phyloP scores from a whole-genome alignment of 2,888 invertebrate genomes.

The Pherbina coryleti region DNA sequence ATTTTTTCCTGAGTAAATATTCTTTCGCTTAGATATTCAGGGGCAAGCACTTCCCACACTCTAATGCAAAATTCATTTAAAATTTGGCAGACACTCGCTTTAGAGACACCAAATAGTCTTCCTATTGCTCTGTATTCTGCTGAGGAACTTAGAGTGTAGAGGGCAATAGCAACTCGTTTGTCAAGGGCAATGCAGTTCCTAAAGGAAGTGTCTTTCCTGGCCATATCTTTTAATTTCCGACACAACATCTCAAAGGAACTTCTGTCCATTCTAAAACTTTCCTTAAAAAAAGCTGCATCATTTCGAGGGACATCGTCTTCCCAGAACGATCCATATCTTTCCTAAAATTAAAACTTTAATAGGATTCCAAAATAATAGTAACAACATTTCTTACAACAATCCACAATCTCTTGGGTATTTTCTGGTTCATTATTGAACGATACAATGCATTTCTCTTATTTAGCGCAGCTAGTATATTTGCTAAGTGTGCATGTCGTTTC shows the following conservation, averaged over 20 bases:
- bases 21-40: background rate
- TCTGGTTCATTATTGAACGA: no score
- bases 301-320: no score
- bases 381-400: no score
- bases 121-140: background rate
- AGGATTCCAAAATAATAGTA: no score
- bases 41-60: background rate
- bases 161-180: slow-evolving; percentile 26
- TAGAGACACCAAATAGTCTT: slow-evolving; percentile 5
- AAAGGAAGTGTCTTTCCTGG: background rate
- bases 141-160: slow-evolving; percentile 19
- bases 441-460: no score
- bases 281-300: no score
- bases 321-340: no score
- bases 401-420: no score
- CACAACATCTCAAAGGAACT: background rate
- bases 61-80: background rate
- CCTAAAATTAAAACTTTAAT: no score
- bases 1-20: background rate
- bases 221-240: background rate
- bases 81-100: background rate
- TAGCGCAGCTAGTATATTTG: no score
- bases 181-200: background rate
- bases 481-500: no score
- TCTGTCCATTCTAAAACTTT: no score